phyloP scores from a whole-genome alignment of 1,140 invertebrate genomes.

The Aphidius ervi region DNA sequence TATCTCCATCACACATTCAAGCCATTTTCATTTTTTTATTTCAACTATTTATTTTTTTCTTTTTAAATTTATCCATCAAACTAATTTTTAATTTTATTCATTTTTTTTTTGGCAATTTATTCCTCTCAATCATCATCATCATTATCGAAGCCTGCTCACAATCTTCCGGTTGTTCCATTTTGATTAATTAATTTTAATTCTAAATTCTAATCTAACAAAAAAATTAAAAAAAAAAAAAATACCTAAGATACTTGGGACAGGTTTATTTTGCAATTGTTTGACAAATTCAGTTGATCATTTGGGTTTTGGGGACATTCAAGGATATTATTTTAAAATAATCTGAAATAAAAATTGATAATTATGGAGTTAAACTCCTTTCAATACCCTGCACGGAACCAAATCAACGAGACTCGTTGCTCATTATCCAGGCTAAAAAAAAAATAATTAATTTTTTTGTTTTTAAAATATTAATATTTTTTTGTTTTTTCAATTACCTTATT shows the following conservation, averaged over 20 bases:
- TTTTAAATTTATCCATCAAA: neutral
- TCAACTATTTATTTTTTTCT: conserved; percentile 19
- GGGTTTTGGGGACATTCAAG: neutral
- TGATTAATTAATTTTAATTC: neutral
- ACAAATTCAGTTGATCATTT: conserved; percentile 1
- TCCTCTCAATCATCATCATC: conserved; percentile 1
- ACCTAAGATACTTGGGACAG: conserved; percentile 7
- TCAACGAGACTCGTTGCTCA: conserved; percentile 47
- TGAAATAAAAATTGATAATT: conserved; percentile 18
- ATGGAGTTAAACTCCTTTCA: conserved; percentile 35
- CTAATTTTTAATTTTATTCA: neutral
- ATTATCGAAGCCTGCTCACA: conserved; percentile 12
- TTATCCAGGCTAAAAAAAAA: conserved; percentile 29
- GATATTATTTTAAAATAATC: neutral
- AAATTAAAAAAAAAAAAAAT: neutral
- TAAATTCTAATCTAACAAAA: neutral
- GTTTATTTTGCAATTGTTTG: neutral
- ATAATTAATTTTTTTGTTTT: neutral
- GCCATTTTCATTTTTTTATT: conserved; percentile 5
- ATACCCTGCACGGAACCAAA: conserved; percentile 54
- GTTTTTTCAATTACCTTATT: neutral
- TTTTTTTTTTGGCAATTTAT: conserved; percentile 2
- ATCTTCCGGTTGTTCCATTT: conserved; percentile 8
- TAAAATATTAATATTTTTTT: too few relatives aligned
- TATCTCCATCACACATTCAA: conserved; percentile 24